Evolutionary conservation across 1,140 invertebrate genomes (phyloP).

Genomic region (Drosophila fuyamai): DNA sequence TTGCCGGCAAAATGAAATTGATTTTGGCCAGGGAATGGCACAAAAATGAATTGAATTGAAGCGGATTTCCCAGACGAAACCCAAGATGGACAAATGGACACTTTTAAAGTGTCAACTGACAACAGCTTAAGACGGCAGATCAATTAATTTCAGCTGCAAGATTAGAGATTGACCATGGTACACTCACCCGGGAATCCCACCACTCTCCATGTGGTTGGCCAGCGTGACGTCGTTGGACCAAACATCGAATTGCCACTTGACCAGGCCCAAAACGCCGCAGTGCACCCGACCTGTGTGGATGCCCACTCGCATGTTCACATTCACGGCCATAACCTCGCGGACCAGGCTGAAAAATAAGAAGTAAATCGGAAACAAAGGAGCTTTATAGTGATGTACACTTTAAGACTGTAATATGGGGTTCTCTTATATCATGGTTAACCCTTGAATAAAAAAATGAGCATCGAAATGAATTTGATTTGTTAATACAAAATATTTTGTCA

Average conservation of each 20-base stretch:
- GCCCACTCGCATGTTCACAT: slow-evolving; percentile 97
- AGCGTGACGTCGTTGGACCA: slow-evolving; percentile 98
- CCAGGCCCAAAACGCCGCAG: slow-evolving; percentile 96
- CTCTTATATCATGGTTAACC: too few relatives aligned
- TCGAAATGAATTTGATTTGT: too few relatives aligned
- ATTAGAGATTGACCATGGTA: slow-evolving; percentile 12
- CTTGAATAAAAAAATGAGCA: too few relatives aligned
- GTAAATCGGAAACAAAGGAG: slow-evolving; percentile 1
- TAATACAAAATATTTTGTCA: too few relatives aligned
- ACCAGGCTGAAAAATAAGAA: slow-evolving; percentile 88
- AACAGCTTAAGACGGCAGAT: slow-evolving; percentile 20
- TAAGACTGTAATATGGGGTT: too few relatives aligned
- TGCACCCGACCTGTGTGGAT: slow-evolving; percentile 97
- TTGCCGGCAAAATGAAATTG: slow-evolving; percentile 30
- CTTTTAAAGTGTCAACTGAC: slow-evolving; percentile 34
- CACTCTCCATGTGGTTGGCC: slow-evolving; percentile 98
- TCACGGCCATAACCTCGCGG: slow-evolving; percentile 94
- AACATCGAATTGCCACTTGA: slow-evolving; percentile 93
- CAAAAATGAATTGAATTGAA: slow-evolving; percentile 31
- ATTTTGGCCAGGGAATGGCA: slow-evolving; percentile 13
- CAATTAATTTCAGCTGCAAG: slow-evolving; percentile 34
- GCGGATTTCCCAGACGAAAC: slow-evolving; percentile 1
- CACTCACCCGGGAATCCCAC: slow-evolving; percentile 94
- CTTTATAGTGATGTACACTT: neutral
- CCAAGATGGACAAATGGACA: slow-evolving; percentile 33